Conservation (phyloP, 2,113 vertebrate genomes). For the Physeter macrocephalus region DNA sequence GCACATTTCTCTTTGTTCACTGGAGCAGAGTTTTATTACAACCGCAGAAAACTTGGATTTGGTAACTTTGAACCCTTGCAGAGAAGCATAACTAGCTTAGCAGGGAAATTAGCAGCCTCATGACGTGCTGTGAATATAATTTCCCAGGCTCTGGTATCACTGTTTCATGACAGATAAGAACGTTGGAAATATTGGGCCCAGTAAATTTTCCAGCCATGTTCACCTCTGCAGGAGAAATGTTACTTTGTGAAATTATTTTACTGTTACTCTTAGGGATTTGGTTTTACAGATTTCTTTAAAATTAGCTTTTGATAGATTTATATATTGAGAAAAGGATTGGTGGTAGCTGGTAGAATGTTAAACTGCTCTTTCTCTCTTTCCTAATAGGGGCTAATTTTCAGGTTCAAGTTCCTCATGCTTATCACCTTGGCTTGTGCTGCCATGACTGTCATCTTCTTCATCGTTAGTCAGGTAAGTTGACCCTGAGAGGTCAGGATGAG, state of each 20-base stretch:
- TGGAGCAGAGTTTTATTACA: conserved; percentile 53
- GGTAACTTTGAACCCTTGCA: conserved; percentile 51
- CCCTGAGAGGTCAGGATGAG: neutral
- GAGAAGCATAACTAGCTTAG: conserved; percentile 49
- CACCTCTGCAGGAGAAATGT: neutral
- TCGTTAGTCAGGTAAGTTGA: conserved; percentile 92
- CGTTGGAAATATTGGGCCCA: neutral
- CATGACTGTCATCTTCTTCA: conserved; percentile 98
- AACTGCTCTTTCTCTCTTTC: conserved; percentile 49
- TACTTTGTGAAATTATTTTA: neutral
- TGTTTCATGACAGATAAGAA: conserved; percentile 3
- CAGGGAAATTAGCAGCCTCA: neutral
- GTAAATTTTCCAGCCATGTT: neutral
- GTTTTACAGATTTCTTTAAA: neutral
- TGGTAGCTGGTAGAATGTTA: neutral
- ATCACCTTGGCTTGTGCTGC: conserved; percentile 96
- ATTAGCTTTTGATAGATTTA: neutral
- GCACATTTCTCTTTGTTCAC: conserved; percentile 57
- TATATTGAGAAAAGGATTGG: neutral
- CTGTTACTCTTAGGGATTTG: neutral
- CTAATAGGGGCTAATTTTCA: conserved; percentile 94
- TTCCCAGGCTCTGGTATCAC: neutral
- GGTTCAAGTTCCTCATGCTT: conserved; percentile 99
- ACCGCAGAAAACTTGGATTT: conserved; percentile 45
- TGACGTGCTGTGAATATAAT: neutral